Evolutionary conservation across 2,113 vertebrate species (phyloP).

Genomic region (Toxotes chatareus): DNA sequence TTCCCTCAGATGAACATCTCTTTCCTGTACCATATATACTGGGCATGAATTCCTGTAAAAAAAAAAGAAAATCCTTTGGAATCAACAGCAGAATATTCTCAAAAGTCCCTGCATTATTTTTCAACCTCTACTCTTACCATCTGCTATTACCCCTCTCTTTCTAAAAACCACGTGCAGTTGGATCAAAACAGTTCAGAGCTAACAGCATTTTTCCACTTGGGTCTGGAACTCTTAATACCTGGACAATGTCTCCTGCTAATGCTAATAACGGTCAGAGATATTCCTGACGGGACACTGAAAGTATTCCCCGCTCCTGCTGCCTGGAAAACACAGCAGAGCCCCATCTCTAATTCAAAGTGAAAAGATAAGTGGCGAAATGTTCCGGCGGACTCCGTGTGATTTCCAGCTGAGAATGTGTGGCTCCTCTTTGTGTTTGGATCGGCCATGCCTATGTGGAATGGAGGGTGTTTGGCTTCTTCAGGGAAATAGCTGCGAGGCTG

Average conservation of each 20-base stretch:
- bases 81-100: slow-evolving; percentile 19
- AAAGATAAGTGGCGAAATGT: slow-evolving; percentile 78
- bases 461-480: slow-evolving; percentile 45
- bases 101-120: slow-evolving; percentile 34
- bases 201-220: slow-evolving; percentile 65
- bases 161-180: slow-evolving; percentile 19
- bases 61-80: neutral
- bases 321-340: slow-evolving; percentile 68
- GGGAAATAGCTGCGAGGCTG: slow-evolving; percentile 22
- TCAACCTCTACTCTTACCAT: slow-evolving; percentile 18
- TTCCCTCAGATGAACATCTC: slow-evolving; percentile 11
- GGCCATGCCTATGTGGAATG: slow-evolving; percentile 10
- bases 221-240: slow-evolving; percentile 68
- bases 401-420: slow-evolving; percentile 74
- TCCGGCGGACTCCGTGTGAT: slow-evolving; percentile 64
- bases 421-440: slow-evolving; percentile 55
- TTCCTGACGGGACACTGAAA: slow-evolving; percentile 59
- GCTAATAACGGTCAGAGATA: slow-evolving; percentile 72
- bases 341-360: slow-evolving; percentile 80
- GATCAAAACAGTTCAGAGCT: slow-evolving; percentile 46
- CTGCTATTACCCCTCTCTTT: slow-evolving; percentile 31
- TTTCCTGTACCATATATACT: neutral
- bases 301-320: slow-evolving; percentile 55
- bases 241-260: slow-evolving; percentile 66
- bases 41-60: neutral